Conservation (phyloP, 2,888 invertebrate species). For the Cordylochernes scorpioides region DNA sequence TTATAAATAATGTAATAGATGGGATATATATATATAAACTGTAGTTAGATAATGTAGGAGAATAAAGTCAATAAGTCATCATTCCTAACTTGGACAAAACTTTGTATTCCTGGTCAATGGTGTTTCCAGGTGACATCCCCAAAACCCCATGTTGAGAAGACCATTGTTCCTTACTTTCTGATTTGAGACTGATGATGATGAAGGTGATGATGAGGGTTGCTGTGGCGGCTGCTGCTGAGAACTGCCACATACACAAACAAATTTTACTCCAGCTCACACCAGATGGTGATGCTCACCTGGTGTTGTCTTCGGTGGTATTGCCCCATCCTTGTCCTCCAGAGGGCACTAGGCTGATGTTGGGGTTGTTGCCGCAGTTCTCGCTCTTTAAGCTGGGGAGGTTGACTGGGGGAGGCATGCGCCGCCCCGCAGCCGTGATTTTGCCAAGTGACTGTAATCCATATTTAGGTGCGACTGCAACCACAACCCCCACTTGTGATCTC, state of each 20-base stretch:
- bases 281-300: slow-evolving; percentile 13
- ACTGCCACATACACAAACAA: too few species aligned
- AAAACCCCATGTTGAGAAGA: too few species aligned
- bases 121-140: too few species aligned
- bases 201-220: slow-evolving; percentile 16
- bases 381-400: slow-evolving; percentile 97
- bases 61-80: too few species aligned
- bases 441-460: slow-evolving; percentile 99
- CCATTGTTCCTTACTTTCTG: slow-evolving; percentile 12
- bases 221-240: slow-evolving; percentile 13
- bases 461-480: slow-evolving; percentile 41
- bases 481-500: background rate
- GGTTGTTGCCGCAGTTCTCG: slow-evolving; percentile 54
- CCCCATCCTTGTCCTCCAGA: slow-evolving; percentile 55
- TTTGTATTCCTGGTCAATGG: too few species aligned
- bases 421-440: slow-evolving; percentile 88
- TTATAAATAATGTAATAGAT: too few species aligned
- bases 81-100: too few species aligned
- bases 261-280: too few species aligned
- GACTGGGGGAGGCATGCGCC: slow-evolving; percentile 72
- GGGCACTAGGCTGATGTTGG: slow-evolving; percentile 47
- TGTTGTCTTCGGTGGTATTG: slow-evolving; percentile 25
- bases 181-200: slow-evolving; percentile 13
- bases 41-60: too few species aligned
- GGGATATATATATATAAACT: too few species aligned